phyloP scores from a whole-genome alignment of 2,113 vertebrate genomes.

The Sardina pilchardus region DNA sequence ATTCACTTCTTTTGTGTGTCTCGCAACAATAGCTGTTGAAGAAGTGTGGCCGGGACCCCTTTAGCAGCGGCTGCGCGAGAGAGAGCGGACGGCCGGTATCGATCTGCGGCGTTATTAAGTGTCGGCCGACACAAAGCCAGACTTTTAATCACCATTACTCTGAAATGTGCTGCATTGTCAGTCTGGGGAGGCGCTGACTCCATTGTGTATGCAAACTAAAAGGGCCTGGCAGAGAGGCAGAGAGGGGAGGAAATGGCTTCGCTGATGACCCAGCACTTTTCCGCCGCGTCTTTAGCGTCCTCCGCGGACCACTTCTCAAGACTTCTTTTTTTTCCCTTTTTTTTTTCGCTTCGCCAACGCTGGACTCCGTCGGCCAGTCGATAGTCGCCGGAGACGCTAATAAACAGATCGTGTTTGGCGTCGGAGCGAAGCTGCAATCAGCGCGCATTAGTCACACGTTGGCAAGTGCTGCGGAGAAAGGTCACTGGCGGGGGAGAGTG shows the following conservation, averaged over 20 bases:
- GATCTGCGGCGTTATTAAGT: slow-evolving; percentile 38
- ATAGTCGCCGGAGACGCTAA: no score
- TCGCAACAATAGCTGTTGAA: slow-evolving; percentile 14
- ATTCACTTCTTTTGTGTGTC: no score
- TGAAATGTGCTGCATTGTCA: slow-evolving; percentile 22
- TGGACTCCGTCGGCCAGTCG: background rate
- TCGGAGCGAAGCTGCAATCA: no score
- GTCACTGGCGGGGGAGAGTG: no score
- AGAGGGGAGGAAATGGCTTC: slow-evolving; percentile 31
- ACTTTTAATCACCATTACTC: slow-evolving; percentile 42
- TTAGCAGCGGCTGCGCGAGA: background rate
- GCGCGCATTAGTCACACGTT: no score
- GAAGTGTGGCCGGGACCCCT: slow-evolving; percentile 21
- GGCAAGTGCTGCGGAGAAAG: no score
- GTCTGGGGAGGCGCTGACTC: slow-evolving; percentile 4
- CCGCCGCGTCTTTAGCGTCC: no score
- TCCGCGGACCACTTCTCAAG: slow-evolving; percentile 7
- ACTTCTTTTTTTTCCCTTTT: no score
- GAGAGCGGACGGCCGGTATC: slow-evolving; percentile 33
- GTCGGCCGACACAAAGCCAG: slow-evolving; percentile 18
- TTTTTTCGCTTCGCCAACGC: background rate
- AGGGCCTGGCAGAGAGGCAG: slow-evolving; percentile 31
- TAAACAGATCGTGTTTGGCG: no score
- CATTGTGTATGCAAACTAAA: slow-evolving; percentile 28
- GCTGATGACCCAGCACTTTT: background rate